Conservation (phyloP, 2,888 invertebrate species). For the Alviniconcha strummeri region DNA sequence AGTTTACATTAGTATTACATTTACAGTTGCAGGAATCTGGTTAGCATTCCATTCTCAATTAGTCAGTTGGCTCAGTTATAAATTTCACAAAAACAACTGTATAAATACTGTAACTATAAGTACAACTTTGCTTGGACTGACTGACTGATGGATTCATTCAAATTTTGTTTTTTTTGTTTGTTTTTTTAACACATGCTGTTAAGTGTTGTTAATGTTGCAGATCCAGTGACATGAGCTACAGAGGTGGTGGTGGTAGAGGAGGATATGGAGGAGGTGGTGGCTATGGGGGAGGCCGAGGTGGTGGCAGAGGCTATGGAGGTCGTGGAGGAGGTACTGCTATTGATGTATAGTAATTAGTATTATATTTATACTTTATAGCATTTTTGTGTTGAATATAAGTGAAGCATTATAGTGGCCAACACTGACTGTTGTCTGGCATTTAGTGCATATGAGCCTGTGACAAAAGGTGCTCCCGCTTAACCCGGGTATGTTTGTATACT, state of each 20-base stretch:
- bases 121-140: too few relatives aligned
- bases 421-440: background rate
- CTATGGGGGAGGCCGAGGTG: conserved; percentile 18
- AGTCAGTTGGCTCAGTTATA: too few relatives aligned
- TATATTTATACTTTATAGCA: background rate
- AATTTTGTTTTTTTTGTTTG: too few relatives aligned
- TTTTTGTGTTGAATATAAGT: background rate
- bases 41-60: too few relatives aligned
- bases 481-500: background rate
- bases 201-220: too few relatives aligned
- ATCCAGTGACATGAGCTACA: conserved; percentile 33
- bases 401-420: background rate
- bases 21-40: too few relatives aligned
- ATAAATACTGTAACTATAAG: too few relatives aligned
- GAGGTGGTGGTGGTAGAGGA: conserved; percentile 16
- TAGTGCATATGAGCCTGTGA: background rate
- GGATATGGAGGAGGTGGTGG: conserved; percentile 23
- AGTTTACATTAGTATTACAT: too few relatives aligned
- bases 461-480: background rate
- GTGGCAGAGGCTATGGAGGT: conserved; percentile 32
- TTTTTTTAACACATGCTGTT: too few relatives aligned
- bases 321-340: conserved; percentile 22
- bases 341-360: background rate
- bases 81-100: too few relatives aligned
- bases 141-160: too few relatives aligned